Conservation (phyloP, 2,888 invertebrate genomes). For the Cylindroiulus punctatus region DNA sequence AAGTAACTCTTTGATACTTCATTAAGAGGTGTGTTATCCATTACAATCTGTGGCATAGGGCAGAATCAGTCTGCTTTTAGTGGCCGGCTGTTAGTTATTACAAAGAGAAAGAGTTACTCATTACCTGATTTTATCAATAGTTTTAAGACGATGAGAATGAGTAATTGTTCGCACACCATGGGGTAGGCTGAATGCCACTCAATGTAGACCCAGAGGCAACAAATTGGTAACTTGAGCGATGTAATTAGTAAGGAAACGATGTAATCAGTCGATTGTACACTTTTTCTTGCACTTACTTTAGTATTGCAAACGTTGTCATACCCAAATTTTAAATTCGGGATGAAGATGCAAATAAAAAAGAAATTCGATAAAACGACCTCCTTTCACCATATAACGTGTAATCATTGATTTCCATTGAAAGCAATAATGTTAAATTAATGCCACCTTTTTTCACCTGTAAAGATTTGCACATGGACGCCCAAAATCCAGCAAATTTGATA, state of each 20-base stretch:
- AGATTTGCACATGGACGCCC: neutral
- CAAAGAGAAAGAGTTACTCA: neutral
- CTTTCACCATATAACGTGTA: neutral
- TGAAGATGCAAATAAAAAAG: too few relatives aligned
- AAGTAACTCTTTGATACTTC: too few relatives aligned
- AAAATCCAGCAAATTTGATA: neutral
- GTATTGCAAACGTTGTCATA: neutral
- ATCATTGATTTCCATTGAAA: neutral
- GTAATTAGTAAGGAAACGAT: neutral
- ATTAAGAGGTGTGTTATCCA: neutral
- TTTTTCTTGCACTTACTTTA: neutral
- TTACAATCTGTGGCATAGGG: neutral
- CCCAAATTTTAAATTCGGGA: too few relatives aligned
- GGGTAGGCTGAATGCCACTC: neutral
- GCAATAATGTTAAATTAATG: neutral
- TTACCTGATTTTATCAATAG: neutral
- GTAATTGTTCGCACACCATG: slow-evolving; percentile 7
- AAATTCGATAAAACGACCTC: neutral
- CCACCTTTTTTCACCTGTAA: slow-evolving; percentile 1
- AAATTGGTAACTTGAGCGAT: neutral
- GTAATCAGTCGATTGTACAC: neutral
- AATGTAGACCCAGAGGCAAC: neutral
- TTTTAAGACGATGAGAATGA: neutral
- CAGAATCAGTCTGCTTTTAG: neutral
- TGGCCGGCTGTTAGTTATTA: neutral